phyloP scores from a whole-genome alignment of 2,113 vertebrate species.

The Cyprinus carpio region DNA sequence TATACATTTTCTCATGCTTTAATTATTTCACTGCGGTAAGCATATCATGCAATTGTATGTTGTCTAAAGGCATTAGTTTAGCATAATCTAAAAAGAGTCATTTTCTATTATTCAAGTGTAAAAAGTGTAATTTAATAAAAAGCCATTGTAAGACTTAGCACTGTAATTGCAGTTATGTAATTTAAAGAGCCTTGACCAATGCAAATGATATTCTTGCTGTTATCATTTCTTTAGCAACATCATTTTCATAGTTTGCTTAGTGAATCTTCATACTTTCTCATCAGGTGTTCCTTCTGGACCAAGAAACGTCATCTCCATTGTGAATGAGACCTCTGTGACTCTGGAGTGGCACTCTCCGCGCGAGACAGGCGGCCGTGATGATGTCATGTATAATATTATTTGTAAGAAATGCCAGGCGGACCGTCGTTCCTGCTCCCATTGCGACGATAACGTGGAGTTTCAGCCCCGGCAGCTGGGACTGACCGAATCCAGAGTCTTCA shows the following conservation, averaged over 20 bases:
- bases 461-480: constrained; percentile 90
- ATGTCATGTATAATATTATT: constrained; percentile 96
- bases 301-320: constrained; percentile 93
- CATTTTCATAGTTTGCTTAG: not conserved
- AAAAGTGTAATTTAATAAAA: constrained; percentile 8
- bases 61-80: not conserved
- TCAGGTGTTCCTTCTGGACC: constrained; percentile 93
- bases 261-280: not conserved
- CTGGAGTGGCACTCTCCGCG: constrained; percentile 94
- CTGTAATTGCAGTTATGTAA: not conserved
- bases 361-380: constrained; percentile 88
- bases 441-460: constrained; percentile 96
- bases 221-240: not conserved
- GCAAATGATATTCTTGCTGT: not conserved
- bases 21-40: constrained; percentile 17
- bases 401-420: constrained; percentile 93
- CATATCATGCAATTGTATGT: constrained; percentile 13
- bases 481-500: constrained; percentile 89
- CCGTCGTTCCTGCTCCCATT: constrained; percentile 90
- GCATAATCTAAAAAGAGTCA: not conserved
- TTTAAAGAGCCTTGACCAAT: not conserved
- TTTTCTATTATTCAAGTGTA: constrained; percentile 17
- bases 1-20: not conserved
- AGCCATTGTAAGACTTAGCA: not conserved
- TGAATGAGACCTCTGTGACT: constrained; percentile 96